Conservation (phyloP, 2,888 invertebrate genomes). For the Thereva nobilitata region DNA sequence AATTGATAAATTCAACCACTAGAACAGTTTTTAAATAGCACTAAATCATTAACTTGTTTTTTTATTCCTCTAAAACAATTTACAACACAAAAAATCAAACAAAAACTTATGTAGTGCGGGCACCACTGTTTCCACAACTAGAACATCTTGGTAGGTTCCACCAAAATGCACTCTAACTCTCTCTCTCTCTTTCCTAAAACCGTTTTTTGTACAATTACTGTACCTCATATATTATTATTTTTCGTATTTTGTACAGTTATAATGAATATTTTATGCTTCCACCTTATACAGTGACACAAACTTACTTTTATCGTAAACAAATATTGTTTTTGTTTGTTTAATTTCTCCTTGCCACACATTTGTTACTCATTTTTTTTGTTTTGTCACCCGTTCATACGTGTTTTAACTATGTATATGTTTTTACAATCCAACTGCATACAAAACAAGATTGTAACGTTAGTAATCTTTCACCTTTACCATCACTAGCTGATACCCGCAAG, state of each 20-base stretch:
- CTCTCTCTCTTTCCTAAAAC: constrained; percentile 7
- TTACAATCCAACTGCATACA: too few species aligned
- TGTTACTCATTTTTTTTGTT: too few species aligned
- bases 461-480: too few species aligned
- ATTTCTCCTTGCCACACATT: too few species aligned
- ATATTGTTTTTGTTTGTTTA: too few species aligned
- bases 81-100: constrained; percentile 35
- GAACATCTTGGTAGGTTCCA: constrained; percentile 65
- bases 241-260: constrained; percentile 8
- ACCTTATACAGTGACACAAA: too few species aligned
- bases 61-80: constrained; percentile 35
- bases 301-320: too few species aligned
- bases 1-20: constrained; percentile 1
- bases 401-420: too few species aligned
- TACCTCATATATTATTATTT: constrained; percentile 11
- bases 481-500: too few species aligned
- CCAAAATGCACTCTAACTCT: constrained; percentile 19
- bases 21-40: constrained; percentile 14
- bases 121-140: constrained; percentile 66
- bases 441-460: too few species aligned
- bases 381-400: too few species aligned
- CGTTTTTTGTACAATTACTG: constrained; percentile 9
- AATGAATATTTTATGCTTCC: too few species aligned
- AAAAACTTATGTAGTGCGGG: constrained; percentile 59
- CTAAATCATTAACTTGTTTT: constrained; percentile 25